Conservation (phyloP, 2,113 vertebrate species). For the Procapra przewalskii region DNA sequence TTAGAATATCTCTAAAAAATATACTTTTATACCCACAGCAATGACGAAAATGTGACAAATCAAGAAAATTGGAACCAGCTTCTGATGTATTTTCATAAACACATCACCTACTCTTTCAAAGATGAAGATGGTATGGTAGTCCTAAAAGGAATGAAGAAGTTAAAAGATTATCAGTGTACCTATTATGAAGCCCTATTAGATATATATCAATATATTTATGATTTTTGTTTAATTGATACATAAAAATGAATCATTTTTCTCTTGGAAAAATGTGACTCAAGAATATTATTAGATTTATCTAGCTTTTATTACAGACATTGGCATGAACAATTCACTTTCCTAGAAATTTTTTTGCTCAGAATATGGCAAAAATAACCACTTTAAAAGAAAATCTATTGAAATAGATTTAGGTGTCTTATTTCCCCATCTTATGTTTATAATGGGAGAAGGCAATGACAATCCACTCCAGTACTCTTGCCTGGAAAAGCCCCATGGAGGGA, state of each 20-base stretch:
- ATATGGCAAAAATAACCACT: neutral
- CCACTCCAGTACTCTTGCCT: too few relatives aligned
- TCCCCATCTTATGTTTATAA: neutral
- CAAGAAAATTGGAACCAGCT: neutral
- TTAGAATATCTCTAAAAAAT: neutral
- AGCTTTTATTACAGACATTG: neutral
- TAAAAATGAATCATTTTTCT: neutral
- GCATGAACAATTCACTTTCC: neutral
- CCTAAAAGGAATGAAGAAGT: neutral
- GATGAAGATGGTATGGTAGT: neutral
- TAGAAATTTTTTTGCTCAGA: neutral
- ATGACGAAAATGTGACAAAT: neutral
- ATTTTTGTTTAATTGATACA: neutral
- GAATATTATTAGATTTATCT: neutral
- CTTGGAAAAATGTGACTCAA: neutral
- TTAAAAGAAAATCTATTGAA: neutral
- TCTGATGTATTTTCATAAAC: neutral
- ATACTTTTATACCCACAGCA: neutral
- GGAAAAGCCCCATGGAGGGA: too few relatives aligned
- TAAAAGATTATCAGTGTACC: neutral
- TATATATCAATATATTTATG: neutral
- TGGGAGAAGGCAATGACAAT: neutral
- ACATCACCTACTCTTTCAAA: neutral
- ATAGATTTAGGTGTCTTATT: neutral
- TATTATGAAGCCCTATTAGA: neutral